Percentiles rank a stretch among this genome's conserved stretches.
These are phyloP conservation scores for Ophioninae sp. DNA, from an alignment of 2,888 invertebrate genomes.

Conservation along the genomic window DNA sequence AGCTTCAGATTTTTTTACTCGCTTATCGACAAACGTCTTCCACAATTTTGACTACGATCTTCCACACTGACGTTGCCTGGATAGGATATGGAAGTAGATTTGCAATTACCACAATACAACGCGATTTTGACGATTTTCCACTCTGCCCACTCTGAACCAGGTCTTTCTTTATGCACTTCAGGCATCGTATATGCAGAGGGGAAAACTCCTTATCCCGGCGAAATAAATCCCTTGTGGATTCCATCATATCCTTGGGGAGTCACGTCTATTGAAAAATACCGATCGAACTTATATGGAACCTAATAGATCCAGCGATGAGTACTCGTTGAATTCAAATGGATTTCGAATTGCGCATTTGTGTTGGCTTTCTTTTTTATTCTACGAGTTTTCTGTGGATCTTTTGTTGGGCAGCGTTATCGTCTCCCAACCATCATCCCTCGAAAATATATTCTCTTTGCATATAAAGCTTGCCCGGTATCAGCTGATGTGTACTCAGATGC, in stretches of 20 bases:
- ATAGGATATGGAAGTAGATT: too few species aligned
- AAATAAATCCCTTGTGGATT: conserved; percentile 4
- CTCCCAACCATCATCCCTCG: neutral
- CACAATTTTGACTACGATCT: too few species aligned
- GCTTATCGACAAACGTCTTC: too few species aligned
- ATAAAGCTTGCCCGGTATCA: neutral
- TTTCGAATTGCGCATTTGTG: neutral
- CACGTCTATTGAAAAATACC: conserved; percentile 10
- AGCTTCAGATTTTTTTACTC: too few species aligned
- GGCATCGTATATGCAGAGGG: neutral
- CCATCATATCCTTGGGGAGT: neutral
- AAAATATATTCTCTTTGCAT: neutral
- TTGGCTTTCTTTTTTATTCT: neutral
- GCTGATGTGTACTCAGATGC: neutral
- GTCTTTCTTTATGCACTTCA: neutral
- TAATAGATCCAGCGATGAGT: conserved; percentile 8
- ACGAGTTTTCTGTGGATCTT: neutral
- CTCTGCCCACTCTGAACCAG: neutral
- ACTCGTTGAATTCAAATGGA: neutral
- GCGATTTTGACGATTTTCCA: neutral
- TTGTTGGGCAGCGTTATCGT: neutral
- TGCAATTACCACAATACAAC: too few species aligned
- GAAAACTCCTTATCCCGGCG: neutral
- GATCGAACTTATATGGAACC: conserved; percentile 10
- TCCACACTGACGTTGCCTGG: too few species aligned